Evolutionary conservation across 2,888 invertebrate species (phyloP), one percentile per base, ranked within the genome.

Genomic region (Galerucella pusilla): DNA sequence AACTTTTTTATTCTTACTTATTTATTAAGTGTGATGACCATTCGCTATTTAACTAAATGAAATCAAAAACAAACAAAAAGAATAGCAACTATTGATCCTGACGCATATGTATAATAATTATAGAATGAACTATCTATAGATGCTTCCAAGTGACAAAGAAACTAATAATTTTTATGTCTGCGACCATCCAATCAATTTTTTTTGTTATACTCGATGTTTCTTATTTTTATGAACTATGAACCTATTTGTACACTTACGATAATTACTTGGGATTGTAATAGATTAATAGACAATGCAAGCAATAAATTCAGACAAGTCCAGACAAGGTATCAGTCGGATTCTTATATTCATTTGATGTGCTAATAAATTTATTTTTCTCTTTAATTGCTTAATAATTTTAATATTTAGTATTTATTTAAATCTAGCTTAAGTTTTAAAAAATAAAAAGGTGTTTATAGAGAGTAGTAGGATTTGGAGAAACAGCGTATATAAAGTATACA

Each of bases 141-240:
- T 54, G 54, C 54, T 7, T 54, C 14, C 14, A 54, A n/a, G 54
- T 54, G n/a, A n/a, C n/a, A n/a, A 54, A 54, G 12, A 54, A 54
- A 54, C n/a, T 14, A 54, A 54, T n/a, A 54, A 20, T 60, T 25
- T 59, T 12, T 28, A 60, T 60, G 60, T 60, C 60, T 60, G 60
- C 60, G 12, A 28, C 25, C 60, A 28, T 60, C 11, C 28, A 12
- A 60, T 25, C 28, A 64, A 10, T 45, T 42, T 42, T 64, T 64
- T 16, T 42, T 63, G 46, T 71, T 60, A 45, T 66, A 46, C 54
- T 20, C 66, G 59, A 67, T 70, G 49, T 66, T 67, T 61, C 65
- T 76, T 76, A 72, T 73, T 75, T 63, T 71, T 60, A 76, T 78
- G 78, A 78, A 78, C 78, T 78, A 77, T 78, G 78, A 78, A 78